Base-by-base conservation (phyloP, 1,140 invertebrate genomes). In the Charaxes varanes region DNA sequence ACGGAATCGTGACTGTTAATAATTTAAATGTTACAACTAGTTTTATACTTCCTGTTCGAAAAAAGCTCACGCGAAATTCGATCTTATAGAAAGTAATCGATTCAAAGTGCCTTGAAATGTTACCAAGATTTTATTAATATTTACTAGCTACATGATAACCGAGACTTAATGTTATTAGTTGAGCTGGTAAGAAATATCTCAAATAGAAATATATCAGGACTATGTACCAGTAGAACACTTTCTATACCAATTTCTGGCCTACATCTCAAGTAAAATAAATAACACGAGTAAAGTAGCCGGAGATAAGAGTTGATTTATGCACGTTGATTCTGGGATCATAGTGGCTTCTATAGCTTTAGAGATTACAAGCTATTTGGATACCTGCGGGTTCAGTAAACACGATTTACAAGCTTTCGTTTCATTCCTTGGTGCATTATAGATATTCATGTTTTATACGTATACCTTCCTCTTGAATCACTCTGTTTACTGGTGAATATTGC, bases 251-350 rank as follows among this genome's bases (percentile, higher is more conserved):
- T 31, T 31, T 31, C 28, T 16, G 50, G 52, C 52, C 71, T 72
- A 76, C 73, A 68, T 64, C 51, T 18, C 32, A 65, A 69, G 58
- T 61, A 47, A 74, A 69, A 69, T 69, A 58, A 59, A 56, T 54
- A 45, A 54, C 57, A 62, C 53, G 41, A 43, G 48, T 52, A 50
- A 46, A 51, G 54, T 2, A 15, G 53, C 47, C 30, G 30, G 11
- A 56, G 62, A 66, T 68, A 66, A 66, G 40, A 40, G 43, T 27
- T 38, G 49, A 53, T 59, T 54, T 17, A 17, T 14, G 18, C 18
- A 10, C 28, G 15, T 31, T 31, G 28, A 31, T 31, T 31, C 26
- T 15, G 12, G 15, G 26, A 4, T 31, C 28, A 17, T 10, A 10
- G 15, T 10, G 15, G 8, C 27, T 44, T 44, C 42, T 34, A 34